A percentile compares a stretch with the other conserved stretches of the same genome.
Conservation (phyloP, 2,113 vertebrate genomes). For the Prietella phreatophila region DNA sequence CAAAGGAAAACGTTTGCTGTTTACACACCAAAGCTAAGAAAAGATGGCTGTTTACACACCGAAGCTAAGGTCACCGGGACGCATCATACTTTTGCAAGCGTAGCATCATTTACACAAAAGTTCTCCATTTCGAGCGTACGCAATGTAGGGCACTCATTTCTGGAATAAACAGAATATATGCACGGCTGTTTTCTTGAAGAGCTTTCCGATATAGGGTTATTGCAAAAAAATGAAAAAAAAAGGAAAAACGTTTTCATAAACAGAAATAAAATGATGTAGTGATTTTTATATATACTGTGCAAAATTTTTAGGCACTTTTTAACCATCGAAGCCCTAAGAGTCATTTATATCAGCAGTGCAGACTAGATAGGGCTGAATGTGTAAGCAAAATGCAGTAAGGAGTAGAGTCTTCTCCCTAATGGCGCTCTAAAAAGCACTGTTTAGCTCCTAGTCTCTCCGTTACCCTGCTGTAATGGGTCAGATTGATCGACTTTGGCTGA, state of each 20-base stretch:
- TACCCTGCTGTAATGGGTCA: conserved; percentile 20
- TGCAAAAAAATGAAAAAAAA: neutral
- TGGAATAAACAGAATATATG: neutral
- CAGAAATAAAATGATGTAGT: no score
- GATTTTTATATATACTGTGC: no score
- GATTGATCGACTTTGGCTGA: conserved; percentile 35
- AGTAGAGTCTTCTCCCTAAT: conserved; percentile 19
- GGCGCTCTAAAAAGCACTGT: conserved; percentile 32
- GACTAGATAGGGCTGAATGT: neutral
- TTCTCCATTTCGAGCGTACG: neutral
- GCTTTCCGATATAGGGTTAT: neutral
- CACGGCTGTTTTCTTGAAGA: neutral
- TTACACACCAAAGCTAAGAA: conserved; percentile 8
- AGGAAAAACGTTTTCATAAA: no score
- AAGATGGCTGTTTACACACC: conserved; percentile 15
- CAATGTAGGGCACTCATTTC: neutral
- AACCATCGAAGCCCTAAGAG: neutral
- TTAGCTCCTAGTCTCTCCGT: neutral
- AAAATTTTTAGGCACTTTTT: no score
- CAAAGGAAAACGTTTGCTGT: conserved; percentile 3
- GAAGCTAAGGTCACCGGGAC: neutral
- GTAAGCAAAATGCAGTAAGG: neutral
- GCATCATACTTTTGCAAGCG: no score
- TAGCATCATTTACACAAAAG: neutral
- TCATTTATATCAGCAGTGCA: neutral